Evolutionary conservation across 2,113 vertebrate species (phyloP), one percentile per base, ranked within the genome.

Genomic region (Dicerorhinus sumatrensis): DNA sequence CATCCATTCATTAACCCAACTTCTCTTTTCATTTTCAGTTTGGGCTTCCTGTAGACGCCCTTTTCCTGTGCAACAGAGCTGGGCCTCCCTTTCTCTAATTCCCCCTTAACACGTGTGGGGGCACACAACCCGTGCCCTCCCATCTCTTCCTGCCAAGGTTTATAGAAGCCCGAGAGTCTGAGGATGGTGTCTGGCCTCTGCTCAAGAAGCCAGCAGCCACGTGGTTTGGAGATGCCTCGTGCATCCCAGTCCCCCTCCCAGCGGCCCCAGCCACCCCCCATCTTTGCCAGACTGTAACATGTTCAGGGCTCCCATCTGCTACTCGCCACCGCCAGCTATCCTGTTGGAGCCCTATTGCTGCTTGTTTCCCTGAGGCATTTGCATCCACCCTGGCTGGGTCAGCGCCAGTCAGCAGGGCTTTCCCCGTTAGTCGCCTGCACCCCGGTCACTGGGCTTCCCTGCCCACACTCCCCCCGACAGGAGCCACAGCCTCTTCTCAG

Each of bases 21-120:
- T 99, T 99, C 99, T 99, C 99, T 98, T 99, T 99, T 99, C 98
- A 98, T 99, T 99, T 99, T 99, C 99, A 99, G 99, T 99, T 99
- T 99, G 99, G 99, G 99, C 99, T 99, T 99, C 99, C 99, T 99
- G 99, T 99, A 99, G 98, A 97, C 85, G 39, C 12, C 97, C 98
- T 97, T 91, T 95, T 98, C 97, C 98, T 98, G 98, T 54, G 54
- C 94, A 96, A 94, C 94, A 95, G 94, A 98, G 36, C 84, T 95
- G 93, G 48, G 77, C 89, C 87, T 98, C 98, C 97, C 98, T 98
- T 98, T 98, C 97, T 98, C 97, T 98, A 98, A 93, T 96, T 98
- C 96, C 94, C 96, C 92, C 51, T 95, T 97, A 94, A 96, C 98
- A 87, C n/a, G 12, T 80, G 89, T 62, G 6, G 42, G 65, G 69